Conservation (phyloP, 1,140 invertebrate species). For the Neodiprion virginianus region DNA sequence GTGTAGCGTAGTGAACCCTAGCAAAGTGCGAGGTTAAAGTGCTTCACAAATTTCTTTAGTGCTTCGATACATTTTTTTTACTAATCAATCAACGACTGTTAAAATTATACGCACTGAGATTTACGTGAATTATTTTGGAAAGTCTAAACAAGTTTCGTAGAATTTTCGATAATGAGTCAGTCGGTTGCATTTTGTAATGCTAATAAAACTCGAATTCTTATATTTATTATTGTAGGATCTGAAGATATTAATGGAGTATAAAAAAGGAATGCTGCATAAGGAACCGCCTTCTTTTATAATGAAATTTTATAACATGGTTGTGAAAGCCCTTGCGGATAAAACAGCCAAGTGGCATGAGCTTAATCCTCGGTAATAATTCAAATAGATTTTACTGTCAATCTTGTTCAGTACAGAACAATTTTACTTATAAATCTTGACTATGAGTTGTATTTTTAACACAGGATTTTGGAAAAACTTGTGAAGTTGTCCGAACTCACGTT, state of each 20-base stretch:
- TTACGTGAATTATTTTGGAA: too few species aligned
- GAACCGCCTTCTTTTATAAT: constrained; percentile 36
- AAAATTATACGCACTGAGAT: too few species aligned
- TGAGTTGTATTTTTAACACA: constrained; percentile 19
- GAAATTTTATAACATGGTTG: constrained; percentile 41
- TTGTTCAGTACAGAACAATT: constrained; percentile 23
- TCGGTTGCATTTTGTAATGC: too few species aligned
- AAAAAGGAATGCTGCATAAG: constrained; percentile 49
- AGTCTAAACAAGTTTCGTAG: too few species aligned
- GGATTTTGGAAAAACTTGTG: constrained; percentile 57
- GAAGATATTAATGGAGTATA: constrained; percentile 31
- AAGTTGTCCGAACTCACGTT: constrained; percentile 43
- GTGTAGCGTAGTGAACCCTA: too few species aligned
- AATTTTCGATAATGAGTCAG: too few species aligned
- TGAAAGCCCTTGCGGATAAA: constrained; percentile 38
- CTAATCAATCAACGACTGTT: too few species aligned
- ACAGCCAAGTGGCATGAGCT: constrained; percentile 51
- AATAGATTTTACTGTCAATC: neutral
- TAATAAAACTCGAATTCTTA: too few species aligned
- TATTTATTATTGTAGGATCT: neutral
- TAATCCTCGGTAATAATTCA: constrained; percentile 30
- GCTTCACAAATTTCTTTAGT: too few species aligned
- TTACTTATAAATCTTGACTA: neutral
- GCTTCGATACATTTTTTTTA: too few species aligned
- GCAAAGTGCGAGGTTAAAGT: too few species aligned